A percentile compares a stretch with the other conserved stretches of the same genome.
Conservation (phyloP, 1,140 invertebrate genomes). For the Zaprionus africanus region DNA sequence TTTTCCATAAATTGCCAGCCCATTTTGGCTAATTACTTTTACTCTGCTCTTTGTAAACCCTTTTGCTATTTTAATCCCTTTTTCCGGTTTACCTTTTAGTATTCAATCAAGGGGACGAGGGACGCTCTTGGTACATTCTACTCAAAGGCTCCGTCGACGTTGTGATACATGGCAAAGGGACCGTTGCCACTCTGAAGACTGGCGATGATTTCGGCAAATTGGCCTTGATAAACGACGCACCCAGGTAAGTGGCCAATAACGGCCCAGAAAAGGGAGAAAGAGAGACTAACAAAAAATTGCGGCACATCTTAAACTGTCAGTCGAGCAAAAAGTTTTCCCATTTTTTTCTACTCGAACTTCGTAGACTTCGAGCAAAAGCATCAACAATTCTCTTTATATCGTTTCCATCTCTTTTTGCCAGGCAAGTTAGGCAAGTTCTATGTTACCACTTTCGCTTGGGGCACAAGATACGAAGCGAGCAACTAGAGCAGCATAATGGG, state of each 20-base stretch:
- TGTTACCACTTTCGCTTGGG: conserved; percentile 13
- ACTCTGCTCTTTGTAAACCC: background rate
- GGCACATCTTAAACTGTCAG: conserved; percentile 32
- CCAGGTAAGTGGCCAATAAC: conserved; percentile 86
- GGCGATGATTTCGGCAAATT: conserved; percentile 96
- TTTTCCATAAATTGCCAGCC: conserved; percentile 52
- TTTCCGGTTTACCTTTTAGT: conserved; percentile 85
- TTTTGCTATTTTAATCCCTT: conserved; percentile 24
- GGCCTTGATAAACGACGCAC: conserved; percentile 94
- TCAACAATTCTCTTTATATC: conserved; percentile 43
- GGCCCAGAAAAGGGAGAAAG: background rate
- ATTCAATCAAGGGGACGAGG: conserved; percentile 95
- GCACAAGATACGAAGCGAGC: background rate
- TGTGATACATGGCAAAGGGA: conserved; percentile 93
- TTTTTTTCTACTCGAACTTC: conserved; percentile 16
- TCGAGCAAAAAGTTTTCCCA: conserved; percentile 19
- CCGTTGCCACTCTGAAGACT: conserved; percentile 92
- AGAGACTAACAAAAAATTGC: background rate
- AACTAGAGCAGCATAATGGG: conserved; percentile 14
- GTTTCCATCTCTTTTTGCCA: conserved; percentile 18
- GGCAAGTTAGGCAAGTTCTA: conserved; percentile 18
- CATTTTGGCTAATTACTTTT: conserved; percentile 51
- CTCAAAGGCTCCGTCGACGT: conserved; percentile 94
- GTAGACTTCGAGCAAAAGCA: conserved; percentile 17
- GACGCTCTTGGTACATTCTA: conserved; percentile 95